Conservation (phyloP, 2,888 invertebrate species). For the Abrostola triplasia region DNA sequence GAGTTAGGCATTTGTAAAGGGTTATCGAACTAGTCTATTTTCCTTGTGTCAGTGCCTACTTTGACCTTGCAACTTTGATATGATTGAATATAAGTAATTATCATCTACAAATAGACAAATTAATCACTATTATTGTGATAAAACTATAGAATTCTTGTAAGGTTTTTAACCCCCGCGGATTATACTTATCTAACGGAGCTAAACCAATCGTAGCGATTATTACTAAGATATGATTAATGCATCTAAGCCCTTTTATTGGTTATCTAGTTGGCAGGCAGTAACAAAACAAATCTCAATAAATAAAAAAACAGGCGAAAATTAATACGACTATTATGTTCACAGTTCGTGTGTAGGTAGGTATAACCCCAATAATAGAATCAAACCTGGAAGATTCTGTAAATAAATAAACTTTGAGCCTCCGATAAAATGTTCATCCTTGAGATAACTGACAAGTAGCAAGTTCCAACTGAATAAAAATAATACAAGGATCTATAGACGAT, state of each 20-base stretch:
- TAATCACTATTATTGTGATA: not conserved
- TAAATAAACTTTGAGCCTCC: not conserved
- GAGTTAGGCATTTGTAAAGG: too few relatives aligned
- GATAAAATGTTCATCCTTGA: not conserved
- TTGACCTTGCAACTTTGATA: too few relatives aligned
- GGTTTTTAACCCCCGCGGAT: not conserved
- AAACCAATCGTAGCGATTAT: not conserved
- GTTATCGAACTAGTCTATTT: too few relatives aligned
- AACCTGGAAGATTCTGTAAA: too few relatives aligned
- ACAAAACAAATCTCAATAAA: not conserved
- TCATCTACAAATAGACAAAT: not conserved
- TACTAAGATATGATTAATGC: not conserved
- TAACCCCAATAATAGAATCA: too few relatives aligned
- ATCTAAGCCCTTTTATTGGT: not conserved
- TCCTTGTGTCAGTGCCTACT: too few relatives aligned
- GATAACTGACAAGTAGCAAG: not conserved
- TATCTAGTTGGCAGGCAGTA: slow-evolving; percentile 1
- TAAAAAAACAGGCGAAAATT: not conserved
- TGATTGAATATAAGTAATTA: too few relatives aligned
- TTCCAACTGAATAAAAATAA: slow-evolving; percentile 4
- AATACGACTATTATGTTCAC: too few relatives aligned
- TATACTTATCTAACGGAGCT: not conserved
- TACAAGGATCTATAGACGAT: slow-evolving; percentile 38
- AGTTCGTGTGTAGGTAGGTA: too few relatives aligned
- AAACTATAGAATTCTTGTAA: not conserved